Evolutionary conservation across 2,888 invertebrate species (phyloP).

Genomic region (Portevinia maculata): DNA sequence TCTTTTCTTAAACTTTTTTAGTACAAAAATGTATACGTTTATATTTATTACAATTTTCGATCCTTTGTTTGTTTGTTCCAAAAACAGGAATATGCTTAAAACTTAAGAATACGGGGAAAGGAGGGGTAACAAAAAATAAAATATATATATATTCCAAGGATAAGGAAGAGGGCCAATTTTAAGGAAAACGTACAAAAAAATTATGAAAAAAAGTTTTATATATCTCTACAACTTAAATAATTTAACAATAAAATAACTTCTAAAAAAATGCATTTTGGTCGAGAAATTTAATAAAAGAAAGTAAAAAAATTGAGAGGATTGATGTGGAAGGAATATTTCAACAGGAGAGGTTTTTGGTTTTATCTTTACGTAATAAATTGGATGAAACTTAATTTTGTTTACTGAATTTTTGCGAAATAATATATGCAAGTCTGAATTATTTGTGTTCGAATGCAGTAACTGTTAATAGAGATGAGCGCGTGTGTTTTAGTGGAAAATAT

Average conservation of each 20-base stretch:
- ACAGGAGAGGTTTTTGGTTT: constrained; percentile 6
- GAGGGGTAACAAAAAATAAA: constrained; percentile 24
- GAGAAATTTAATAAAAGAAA: constrained; percentile 47
- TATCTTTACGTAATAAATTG: neutral
- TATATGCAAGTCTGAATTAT: constrained; percentile 10
- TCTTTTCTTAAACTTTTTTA: constrained; percentile 70
- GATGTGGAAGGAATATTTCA: neutral
- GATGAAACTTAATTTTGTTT: constrained; percentile 26
- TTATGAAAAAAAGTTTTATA: constrained; percentile 44
- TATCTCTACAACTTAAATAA: constrained; percentile 68
- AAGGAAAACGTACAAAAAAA: constrained; percentile 13
- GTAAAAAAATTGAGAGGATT: constrained; percentile 27
- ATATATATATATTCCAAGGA: constrained; percentile 26
- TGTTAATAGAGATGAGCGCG: constrained; percentile 52
- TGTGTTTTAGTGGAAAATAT: constrained; percentile 41
- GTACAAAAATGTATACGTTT: constrained; percentile 74
- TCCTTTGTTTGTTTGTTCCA: constrained; percentile 36
- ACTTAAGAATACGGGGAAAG: constrained; percentile 17
- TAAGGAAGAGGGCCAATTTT: constrained; percentile 14
- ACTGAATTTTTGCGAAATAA: constrained; percentile 8
- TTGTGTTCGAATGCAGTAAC: constrained; percentile 24
- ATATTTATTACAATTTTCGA: constrained; percentile 68
- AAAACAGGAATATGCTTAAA: constrained; percentile 59
- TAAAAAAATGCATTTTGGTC: constrained; percentile 66
- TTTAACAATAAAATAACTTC: constrained; percentile 54